Evolutionary conservation across 1,140 invertebrate genomes (phyloP), one percentile per base, ranked within the genome.

Genomic region (Penaeus indicus): DNA sequence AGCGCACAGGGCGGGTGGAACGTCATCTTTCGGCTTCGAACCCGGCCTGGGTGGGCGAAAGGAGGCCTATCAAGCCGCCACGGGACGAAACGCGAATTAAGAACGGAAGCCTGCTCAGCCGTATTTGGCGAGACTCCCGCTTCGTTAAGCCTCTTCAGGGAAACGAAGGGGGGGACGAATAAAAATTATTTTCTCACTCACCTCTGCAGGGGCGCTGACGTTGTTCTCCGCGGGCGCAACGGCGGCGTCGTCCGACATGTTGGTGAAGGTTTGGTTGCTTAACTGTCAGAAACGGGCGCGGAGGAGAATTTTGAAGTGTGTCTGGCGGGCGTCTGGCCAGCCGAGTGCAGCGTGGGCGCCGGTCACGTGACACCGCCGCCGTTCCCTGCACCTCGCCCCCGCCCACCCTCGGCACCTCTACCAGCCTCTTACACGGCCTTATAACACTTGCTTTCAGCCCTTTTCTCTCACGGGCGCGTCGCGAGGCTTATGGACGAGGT

Each of bases 301-400:
- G 88, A 85, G 88, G 84, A 60, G 83, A 89, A 85, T 89, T 89
- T 89, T 89, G 88, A 89, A 89, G 88, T 89, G 88, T 80, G 60
- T 77, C 83, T 85, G 47, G 63, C 77, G 61, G 77, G 84, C 42
- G 63, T 89, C 88, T 85, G 75, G 42, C 72, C 11, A 80, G 88
- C 82, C 42, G 77, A 81, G 88, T 89, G 87, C 47, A n/a, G 88
- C 60, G 86, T 75, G 86, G 64, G 88, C 83, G 88, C 62, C 27
- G 88, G 88, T 89, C 88, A 89, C 88, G 88, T 89, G 88, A 89
- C 88, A 85, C 85, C 63, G 64, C 63, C 42, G 85, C 85, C 81
- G 82, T 89, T 89, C 83, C 88, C 78, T 62, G 83, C 88, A 84
- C 75, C 47, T 47, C 84, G 42, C 77, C 88, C 64, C 88, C 88